Evolutionary conservation across 1,140 invertebrate genomes (phyloP), one percentile per base, ranked within the genome.

Genomic region (Anthonomus grandis): DNA sequence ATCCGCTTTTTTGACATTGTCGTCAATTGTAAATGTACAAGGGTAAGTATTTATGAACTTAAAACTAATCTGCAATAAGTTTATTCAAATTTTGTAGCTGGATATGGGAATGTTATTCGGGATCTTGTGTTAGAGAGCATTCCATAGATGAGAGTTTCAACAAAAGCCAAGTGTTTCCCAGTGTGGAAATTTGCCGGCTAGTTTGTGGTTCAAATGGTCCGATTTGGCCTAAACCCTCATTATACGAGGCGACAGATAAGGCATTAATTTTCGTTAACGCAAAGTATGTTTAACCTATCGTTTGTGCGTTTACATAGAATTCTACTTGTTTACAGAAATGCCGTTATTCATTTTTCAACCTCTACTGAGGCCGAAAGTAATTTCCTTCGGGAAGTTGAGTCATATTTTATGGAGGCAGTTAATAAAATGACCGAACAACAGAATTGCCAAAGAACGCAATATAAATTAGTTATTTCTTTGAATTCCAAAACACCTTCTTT

Each of bases 401-500:
- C 0, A 15, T 53, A 53, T 34, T 53, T 53, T 31, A 25, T 19
- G 21, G 25, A 53, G 10, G 18, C 12, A 15, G 9, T 39, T 6
- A 51, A 39, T 10, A n/a, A 31, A n/a, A 44, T 27, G n/a, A n/a
- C 19, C 15, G 12, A 31, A n/a, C 12, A 42, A n/a, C 23, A 50
- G 8, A 10, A 15, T 5, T 53, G 38, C 19, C 9, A 27, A 12
- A 24, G 15, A 27, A 42, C 27, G 12, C 4, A 12, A 18, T 37
- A 50, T 23, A 25, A 50, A 13, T 31, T 53, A 19, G 9, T 41
- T 3, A 53, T 53, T 21, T 22, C 42, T 31, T 17, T 53, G 10
- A 42, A 6, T 15, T 18, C 24, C 8, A 4, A 12, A 3, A 12
- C 10, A n/a, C 1, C 38, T 12, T 22, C 13, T 3, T 18, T 53